Evolutionary conservation across 1,140 invertebrate species (phyloP).

Genomic region (Drosophila triauraria): DNA sequence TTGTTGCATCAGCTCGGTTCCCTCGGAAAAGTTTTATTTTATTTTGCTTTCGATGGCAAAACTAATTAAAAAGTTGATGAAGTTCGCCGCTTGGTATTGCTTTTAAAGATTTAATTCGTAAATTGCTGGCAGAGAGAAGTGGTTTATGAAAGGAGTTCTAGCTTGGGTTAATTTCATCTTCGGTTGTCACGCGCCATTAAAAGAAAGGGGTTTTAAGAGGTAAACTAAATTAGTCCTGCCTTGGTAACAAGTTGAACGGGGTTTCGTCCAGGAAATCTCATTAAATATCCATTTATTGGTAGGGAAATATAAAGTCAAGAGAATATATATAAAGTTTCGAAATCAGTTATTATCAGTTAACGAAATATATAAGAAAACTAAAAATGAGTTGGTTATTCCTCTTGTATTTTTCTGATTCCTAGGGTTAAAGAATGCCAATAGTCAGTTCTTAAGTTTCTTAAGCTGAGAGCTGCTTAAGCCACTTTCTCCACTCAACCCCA

Average conservation of each 20-base stretch:
- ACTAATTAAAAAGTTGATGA: constrained; percentile 83
- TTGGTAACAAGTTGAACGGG: background rate
- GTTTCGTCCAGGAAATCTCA: background rate
- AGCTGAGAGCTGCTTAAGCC: constrained; percentile 39
- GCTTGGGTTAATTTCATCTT: constrained; percentile 15
- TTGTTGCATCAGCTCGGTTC: constrained; percentile 51
- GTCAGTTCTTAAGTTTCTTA: constrained; percentile 42
- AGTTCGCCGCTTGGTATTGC: constrained; percentile 68
- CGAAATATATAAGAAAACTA: too few relatives aligned
- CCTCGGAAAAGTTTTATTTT: constrained; percentile 59
- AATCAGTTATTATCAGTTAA: too few relatives aligned
- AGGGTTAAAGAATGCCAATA: background rate
- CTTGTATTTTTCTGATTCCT: background rate
- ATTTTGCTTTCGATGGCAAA: constrained; percentile 66
- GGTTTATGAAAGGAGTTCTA: constrained; percentile 1
- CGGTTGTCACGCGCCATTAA: constrained; percentile 25
- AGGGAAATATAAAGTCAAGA: background rate
- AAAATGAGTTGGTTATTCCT: too few relatives aligned
- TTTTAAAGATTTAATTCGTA: constrained; percentile 66
- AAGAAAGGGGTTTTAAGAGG: background rate
- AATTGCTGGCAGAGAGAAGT: constrained; percentile 1
- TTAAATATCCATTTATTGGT: background rate
- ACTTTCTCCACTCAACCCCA: constrained; percentile 28
- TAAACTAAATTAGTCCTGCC: background rate
- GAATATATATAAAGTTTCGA: too few relatives aligned